phyloP scores from a whole-genome alignment of 2,797 vertebrate genomes.

The Chiloscyllium punctatum region DNA sequence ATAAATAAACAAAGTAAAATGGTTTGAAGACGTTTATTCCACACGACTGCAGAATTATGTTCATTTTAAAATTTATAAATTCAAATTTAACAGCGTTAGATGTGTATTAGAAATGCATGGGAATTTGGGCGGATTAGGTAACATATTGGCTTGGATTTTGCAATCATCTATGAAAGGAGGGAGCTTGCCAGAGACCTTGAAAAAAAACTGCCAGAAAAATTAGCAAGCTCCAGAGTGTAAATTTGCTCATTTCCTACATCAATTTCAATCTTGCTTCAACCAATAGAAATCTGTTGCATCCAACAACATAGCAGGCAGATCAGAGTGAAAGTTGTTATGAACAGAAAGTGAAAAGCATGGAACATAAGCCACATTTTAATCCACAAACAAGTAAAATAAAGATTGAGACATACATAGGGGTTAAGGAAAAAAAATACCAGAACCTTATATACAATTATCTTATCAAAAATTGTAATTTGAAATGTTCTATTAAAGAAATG shows the following conservation, averaged over 20 bases:
- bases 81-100: background rate
- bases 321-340: background rate
- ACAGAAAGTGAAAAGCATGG: background rate
- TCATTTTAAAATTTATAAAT: conserved; percentile 21
- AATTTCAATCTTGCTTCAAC: background rate
- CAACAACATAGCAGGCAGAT: background rate
- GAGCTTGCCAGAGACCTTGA: background rate
- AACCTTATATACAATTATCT: background rate
- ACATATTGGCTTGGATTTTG: background rate
- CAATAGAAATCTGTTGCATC: background rate
- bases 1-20: conserved; percentile 38
- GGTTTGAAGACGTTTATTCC: conserved; percentile 15
- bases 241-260: background rate
- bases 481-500: background rate
- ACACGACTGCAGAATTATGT: background rate
- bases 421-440: background rate
- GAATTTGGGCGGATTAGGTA: background rate
- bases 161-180: background rate
- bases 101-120: background rate
- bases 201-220: background rate
- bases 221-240: background rate
- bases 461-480: background rate
- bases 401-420: background rate
- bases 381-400: background rate
- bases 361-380: background rate